phyloP scores from a whole-genome alignment of 2,113 vertebrate genomes.

The Cettia cetti region DNA sequence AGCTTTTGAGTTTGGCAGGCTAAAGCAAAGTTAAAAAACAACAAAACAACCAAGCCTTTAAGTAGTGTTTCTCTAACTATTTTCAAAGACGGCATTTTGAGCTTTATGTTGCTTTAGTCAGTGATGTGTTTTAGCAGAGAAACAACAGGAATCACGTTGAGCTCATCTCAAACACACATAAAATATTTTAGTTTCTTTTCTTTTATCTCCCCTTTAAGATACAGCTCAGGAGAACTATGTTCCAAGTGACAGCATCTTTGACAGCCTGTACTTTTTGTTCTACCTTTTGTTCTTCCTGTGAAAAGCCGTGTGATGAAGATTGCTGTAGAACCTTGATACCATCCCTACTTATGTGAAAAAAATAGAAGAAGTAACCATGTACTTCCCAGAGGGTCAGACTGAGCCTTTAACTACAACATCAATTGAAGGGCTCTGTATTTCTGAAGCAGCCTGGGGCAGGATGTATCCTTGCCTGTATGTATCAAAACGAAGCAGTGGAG shows the following conservation, averaged over 20 bases:
- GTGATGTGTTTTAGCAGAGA: conserved; percentile 54
- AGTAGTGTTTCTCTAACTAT: conserved; percentile 54
- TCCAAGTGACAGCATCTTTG: conserved; percentile 61
- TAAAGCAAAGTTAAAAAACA: conserved; percentile 44
- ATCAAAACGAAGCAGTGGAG: neutral
- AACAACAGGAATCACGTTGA: conserved; percentile 38
- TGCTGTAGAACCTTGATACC: conserved; percentile 11
- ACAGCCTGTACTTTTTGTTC: conserved; percentile 57
- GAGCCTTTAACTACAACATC: conserved; percentile 10
- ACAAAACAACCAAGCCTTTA: conserved; percentile 5
- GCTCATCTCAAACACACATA: conserved; percentile 57
- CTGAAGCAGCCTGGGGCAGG: neutral
- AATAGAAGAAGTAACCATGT: neutral
- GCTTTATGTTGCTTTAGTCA: conserved; percentile 59
- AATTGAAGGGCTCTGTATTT: neutral
- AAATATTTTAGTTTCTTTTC: conserved; percentile 61
- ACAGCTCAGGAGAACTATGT: conserved; percentile 52
- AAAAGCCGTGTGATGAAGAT: conserved; percentile 16
- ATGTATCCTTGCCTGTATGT: neutral
- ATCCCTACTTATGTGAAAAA: neutral
- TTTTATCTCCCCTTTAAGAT: conserved; percentile 60
- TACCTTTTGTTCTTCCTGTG: conserved; percentile 50
- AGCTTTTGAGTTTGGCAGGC: conserved; percentile 26
- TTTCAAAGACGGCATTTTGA: conserved; percentile 60
- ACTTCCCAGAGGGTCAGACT: neutral